These are phyloP conservation scores for Orcinus orca DNA, from an alignment of 2,113 vertebrate species.

Conservation along the genomic window DNA sequence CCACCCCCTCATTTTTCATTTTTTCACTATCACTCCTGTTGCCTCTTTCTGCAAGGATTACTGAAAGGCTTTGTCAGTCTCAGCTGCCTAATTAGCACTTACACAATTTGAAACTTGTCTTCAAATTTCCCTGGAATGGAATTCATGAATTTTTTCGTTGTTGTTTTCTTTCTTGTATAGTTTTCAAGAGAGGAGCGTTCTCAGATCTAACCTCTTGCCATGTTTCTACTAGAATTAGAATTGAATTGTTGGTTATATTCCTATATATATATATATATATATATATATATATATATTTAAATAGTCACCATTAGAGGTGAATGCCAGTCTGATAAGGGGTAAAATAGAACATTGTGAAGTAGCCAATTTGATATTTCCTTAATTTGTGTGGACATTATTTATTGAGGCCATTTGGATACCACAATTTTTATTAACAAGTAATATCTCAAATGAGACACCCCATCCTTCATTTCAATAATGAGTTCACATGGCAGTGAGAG, in stretches of 20 bases:
- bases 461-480: constrained; percentile 18
- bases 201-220: neutral
- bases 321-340: neutral
- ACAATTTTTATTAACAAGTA: constrained; percentile 42
- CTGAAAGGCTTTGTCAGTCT: neutral
- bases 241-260: constrained; percentile 2
- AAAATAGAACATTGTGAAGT: constrained; percentile 21
- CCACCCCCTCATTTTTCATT: neutral
- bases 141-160: neutral
- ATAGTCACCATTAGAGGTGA: neutral
- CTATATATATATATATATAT: neutral
- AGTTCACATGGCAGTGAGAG: constrained; percentile 27
- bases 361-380: constrained; percentile 22
- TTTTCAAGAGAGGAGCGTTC: neutral
- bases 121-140: neutral
- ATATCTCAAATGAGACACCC: neutral
- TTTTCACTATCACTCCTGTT: neutral
- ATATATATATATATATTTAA: neutral
- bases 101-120: neutral
- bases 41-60: neutral
- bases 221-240: neutral
- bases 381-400: constrained; percentile 32
- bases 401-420: constrained; percentile 9
- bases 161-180: neutral
- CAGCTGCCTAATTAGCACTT: neutral